phyloP scores from a whole-genome alignment of 1,140 invertebrate species.

The Philotrypesis tridentata region DNA sequence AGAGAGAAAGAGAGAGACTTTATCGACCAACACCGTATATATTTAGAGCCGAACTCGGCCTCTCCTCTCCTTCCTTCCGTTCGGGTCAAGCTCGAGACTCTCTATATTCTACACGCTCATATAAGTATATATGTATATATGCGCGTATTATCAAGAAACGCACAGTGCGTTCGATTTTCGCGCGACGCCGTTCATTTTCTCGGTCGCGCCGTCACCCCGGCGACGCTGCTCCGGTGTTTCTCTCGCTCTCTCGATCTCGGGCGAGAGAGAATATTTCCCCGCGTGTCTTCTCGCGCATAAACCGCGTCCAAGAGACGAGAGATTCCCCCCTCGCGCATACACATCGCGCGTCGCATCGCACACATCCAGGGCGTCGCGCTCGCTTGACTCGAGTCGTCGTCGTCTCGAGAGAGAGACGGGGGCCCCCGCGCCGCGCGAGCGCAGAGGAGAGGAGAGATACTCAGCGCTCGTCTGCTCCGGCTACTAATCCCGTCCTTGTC shows the following conservation, averaged over 20 bases:
- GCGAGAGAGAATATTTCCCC: too few species aligned
- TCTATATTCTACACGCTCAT: too few species aligned
- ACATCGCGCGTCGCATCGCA: too few species aligned
- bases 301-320: too few species aligned
- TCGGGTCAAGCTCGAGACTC: neutral
- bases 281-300: too few species aligned
- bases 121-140: too few species aligned
- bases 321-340: too few species aligned
- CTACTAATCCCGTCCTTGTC: neutral
- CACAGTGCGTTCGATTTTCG: constrained; percentile 2
- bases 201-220: neutral
- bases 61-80: neutral
- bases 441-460: too few species aligned
- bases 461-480: neutral
- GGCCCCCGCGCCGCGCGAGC: too few species aligned
- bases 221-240: neutral
- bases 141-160: neutral
- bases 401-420: neutral
- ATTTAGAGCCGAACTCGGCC: constrained; percentile 59
- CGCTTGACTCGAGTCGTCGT: neutral
- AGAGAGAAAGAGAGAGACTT: constrained; percentile 38
- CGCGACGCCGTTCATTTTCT: neutral
- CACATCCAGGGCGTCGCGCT: too few species aligned
- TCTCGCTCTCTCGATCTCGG: neutral
- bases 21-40: constrained; percentile 73